Conservation (phyloP, 2,888 invertebrate genomes). For the Octodonta nipae region DNA sequence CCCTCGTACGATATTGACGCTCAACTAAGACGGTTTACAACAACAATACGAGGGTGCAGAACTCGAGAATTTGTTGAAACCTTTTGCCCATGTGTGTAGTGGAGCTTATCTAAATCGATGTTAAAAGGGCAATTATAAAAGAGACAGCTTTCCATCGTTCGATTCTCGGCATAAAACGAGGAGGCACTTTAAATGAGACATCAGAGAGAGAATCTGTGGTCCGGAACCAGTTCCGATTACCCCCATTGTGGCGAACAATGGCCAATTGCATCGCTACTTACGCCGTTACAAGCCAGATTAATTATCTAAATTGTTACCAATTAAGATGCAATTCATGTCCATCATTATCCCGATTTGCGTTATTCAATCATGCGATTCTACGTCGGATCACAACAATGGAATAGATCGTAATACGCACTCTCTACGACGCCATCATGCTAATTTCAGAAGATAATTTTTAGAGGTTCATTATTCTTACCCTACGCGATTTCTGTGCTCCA, state of each 20-base stretch:
- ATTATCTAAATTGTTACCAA: slow-evolving; percentile 43
- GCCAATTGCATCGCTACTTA: slow-evolving; percentile 35
- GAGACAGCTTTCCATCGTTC: slow-evolving; percentile 24
- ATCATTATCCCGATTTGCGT: slow-evolving; percentile 20
- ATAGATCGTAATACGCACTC: too few relatives aligned
- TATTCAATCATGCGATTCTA: too few relatives aligned
- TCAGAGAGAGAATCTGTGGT: slow-evolving; percentile 28
- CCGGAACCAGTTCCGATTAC: slow-evolving; percentile 37
- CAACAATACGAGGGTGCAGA: too few relatives aligned
- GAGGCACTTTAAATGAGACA: slow-evolving; percentile 32
- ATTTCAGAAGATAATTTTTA: too few relatives aligned
- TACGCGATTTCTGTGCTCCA: too few relatives aligned
- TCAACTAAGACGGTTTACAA: too few relatives aligned
- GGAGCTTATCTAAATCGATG: slow-evolving; percentile 21
- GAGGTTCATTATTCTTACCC: too few relatives aligned
- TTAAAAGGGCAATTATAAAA: slow-evolving; percentile 27
- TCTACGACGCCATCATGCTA: too few relatives aligned
- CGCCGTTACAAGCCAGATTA: slow-evolving; percentile 36
- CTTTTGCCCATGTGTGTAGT: slow-evolving; percentile 15
- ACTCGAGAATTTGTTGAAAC: too few relatives aligned
- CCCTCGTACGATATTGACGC: too few relatives aligned
- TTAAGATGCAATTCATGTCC: slow-evolving; percentile 42
- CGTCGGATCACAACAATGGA: too few relatives aligned
- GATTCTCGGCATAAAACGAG: neutral
- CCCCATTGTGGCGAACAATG: slow-evolving; percentile 38